Percentiles rank a stretch among this genome's conserved stretches.
These are phyloP conservation scores for Cephus runcator DNA, from an alignment of 2,888 invertebrate genomes.

Conservation along the genomic window DNA sequence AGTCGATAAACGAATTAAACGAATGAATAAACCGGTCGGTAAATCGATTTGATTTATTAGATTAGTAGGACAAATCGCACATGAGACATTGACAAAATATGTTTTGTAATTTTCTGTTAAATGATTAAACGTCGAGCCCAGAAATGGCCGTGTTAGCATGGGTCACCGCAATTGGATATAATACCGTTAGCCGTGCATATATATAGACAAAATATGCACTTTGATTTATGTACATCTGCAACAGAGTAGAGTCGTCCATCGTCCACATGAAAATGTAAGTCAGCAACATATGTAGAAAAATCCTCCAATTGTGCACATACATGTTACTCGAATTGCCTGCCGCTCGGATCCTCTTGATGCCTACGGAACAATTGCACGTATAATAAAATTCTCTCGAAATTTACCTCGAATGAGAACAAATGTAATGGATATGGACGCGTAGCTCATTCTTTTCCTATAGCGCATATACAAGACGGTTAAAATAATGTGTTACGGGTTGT, in stretches of 20 bases:
- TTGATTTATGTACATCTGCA: background rate
- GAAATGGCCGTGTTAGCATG: background rate
- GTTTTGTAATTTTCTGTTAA: background rate
- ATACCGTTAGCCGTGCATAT: background rate
- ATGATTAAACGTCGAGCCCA: background rate
- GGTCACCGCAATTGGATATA: background rate
- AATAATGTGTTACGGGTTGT: too few species aligned
- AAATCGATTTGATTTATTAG: background rate
- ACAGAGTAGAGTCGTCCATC: background rate
- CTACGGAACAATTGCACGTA: too few species aligned
- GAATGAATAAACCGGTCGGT: background rate
- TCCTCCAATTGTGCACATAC: background rate
- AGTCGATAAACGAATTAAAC: background rate
- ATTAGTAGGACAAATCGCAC: background rate
- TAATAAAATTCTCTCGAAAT: too few species aligned
- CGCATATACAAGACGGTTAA: too few species aligned
- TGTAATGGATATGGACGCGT: too few species aligned
- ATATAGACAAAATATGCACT: background rate
- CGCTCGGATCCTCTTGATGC: too few species aligned
- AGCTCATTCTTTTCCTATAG: too few species aligned
- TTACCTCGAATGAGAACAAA: too few species aligned
- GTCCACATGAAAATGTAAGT: background rate
- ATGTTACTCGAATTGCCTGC: background rate
- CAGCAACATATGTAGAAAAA: background rate
- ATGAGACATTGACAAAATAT: background rate